These are phyloP conservation scores for Gadus macrocephalus DNA, from an alignment of 2,113 vertebrate species.

Conservation along the genomic window DNA sequence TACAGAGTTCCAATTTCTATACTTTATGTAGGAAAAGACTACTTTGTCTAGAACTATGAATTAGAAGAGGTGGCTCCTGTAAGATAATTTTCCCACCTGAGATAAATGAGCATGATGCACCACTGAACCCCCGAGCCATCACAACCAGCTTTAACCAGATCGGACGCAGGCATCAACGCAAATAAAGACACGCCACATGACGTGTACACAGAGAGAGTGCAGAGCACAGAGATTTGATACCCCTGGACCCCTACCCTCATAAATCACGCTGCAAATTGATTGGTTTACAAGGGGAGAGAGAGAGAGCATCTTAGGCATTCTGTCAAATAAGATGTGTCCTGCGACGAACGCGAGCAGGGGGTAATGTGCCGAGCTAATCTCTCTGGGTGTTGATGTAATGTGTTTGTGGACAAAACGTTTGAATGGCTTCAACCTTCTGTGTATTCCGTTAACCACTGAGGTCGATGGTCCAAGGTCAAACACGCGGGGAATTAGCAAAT, in stretches of 20 bases:
- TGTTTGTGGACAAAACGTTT: not conserved
- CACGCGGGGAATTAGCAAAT: not conserved
- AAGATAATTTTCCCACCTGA: too few relatives aligned
- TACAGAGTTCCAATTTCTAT: too few relatives aligned
- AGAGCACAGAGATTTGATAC: not conserved
- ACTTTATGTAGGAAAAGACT: too few relatives aligned
- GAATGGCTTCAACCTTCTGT: not conserved
- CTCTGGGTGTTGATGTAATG: not conserved
- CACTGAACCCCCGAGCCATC: not conserved
- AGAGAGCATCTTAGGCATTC: constrained; percentile 6
- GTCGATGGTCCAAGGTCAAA: not conserved
- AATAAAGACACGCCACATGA: not conserved
- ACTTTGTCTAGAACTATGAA: too few relatives aligned
- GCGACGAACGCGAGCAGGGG: not conserved
- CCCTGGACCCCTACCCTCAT: not conserved
- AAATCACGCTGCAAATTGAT: not conserved
- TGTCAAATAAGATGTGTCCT: too few relatives aligned
- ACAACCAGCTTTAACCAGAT: not conserved
- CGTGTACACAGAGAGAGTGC: not conserved
- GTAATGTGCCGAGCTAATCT: not conserved
- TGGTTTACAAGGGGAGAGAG: not conserved
- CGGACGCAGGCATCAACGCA: not conserved
- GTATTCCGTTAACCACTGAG: not conserved
- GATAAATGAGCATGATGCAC: not conserved
- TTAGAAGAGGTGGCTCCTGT: too few relatives aligned